Percentiles rank a stretch among this genome's conserved stretches.
Evolutionary conservation across 1,140 invertebrate species (phyloP).

Genomic region (Halictus rubicundus): DNA sequence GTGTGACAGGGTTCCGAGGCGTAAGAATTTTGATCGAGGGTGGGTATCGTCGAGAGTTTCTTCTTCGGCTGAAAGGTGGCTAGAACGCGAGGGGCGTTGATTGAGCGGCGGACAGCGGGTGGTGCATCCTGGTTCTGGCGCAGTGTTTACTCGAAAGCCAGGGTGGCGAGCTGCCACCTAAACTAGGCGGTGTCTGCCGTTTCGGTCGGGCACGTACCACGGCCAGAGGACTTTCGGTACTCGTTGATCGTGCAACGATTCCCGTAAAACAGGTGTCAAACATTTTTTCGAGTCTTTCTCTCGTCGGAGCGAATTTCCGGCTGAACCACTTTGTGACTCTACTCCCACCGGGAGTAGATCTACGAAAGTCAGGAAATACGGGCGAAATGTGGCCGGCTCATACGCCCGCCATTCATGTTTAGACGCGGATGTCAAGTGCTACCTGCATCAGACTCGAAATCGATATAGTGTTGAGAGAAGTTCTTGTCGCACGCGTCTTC

Average conservation of each 20-base stretch:
- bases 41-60: neutral
- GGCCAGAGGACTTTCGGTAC: neutral
- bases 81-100: slow-evolving; percentile 52
- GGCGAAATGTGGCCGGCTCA: neutral
- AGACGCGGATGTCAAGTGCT: slow-evolving; percentile 48
- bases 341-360: no score
- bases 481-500: slow-evolving; percentile 51
- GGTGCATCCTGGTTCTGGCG: slow-evolving; percentile 55
- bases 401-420: slow-evolving; percentile 52
- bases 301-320: no score
- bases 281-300: no score
- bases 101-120: slow-evolving; percentile 39
- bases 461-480: slow-evolving; percentile 68
- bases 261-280: neutral
- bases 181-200: slow-evolving; percentile 54
- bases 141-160: slow-evolving; percentile 58
- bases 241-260: neutral
- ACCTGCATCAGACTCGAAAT: slow-evolving; percentile 62
- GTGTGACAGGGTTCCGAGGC: neutral
- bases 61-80: slow-evolving; percentile 8
- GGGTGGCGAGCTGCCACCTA: slow-evolving; percentile 44
- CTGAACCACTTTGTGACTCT: no score
- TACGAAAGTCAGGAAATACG: no score
- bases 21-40: neutral
- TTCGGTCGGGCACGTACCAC: neutral